Evolutionary conservation across 2,888 invertebrate genomes (phyloP), one percentile per base, ranked within the genome.

Genomic region (Troglohyphantes excavatus): DNA sequence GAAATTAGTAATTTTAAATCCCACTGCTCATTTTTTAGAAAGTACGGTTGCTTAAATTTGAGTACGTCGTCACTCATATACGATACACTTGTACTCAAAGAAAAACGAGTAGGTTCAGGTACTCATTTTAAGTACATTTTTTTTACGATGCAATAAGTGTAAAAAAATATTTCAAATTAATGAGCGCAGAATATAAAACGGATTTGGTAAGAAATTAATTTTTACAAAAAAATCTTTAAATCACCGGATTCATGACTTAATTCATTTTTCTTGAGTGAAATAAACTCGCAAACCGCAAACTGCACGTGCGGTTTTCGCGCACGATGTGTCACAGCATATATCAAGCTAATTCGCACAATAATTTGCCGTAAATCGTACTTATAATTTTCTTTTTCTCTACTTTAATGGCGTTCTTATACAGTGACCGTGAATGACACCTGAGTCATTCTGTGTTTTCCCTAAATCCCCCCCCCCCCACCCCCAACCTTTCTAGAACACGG

Each of bases 391-490:
- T 29, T 17, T 29, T 27, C 19, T 75, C 29, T 59, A 9, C 59
- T 26, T 19, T 43, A 33, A 23, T 78, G n/a, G 39, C 7, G 78
- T 63, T 23, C 78, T 39, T 61, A 72, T 65, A 43, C 29, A n/a
- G 26, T 85, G 39, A 67, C 85, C 68, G 68, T 85, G 68, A 61
- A 67, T 53, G 59, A 85, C 67, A 39, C 26, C 23, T 85, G 85
- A 85, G 67, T 85, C 85, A 85, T 70, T 63, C 67, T 21, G 39
- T 53, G 53, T 53, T 53, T 53, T 53, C 53, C 33, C 5, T 63
- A 43, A 61, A 61, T 63, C 23, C 59, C 63, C 70, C 67, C 26
- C n/a, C 23, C n/a, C n/a, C n/a, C 23, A 23, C 33, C 21, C 17
- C 19, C 17, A 33, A 11, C 46, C 26, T 27, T 23, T 67, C 13